Evolutionary conservation across 1,140 invertebrate species (phyloP), one percentile per base, ranked within the genome.

Genomic region (Drosophila tropicalis): DNA sequence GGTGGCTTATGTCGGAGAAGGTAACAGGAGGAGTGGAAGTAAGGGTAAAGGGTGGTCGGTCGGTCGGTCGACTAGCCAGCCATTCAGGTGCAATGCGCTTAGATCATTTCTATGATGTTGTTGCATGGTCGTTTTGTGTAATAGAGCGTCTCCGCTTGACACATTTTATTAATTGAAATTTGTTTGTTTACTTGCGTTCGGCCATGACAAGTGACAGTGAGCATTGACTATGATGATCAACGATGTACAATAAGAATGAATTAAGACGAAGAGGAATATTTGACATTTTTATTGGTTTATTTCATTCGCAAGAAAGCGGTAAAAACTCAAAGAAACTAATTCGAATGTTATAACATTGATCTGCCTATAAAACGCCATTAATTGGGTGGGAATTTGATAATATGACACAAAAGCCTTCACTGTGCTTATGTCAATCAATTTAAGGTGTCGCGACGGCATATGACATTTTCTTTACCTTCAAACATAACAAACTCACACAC

Each of bases 161-260:
- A 83, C 84, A 87, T 74, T 86, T 86, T 83, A 89, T 86, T 80
- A 89, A 89, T 89, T 89, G 76, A 87, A 89, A 87, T 87, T 87
- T 83, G 80, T 83, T 89, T 87, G 80, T 77, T 89, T 73, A 70
- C 76, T 68, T 36, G 69, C 62, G 12, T 5, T 60, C 39, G 62
- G 40, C 41, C 41, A 25, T 40, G 61, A 58, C 60, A 57, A 36
- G 39, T 41, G 60, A 67, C 75, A 51, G 66, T 22, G 17, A 57
- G 55, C 66, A 62, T 29, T 77, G 55, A 2, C 40, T 70, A 77
- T 9, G 58, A 12, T 41, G 67, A 44, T n/a, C 17, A n/a, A 67
- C 74, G 72, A 51, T 67, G 68, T 68, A 58, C 61, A 39, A 39
- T 39, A 13, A 13, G n/a, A 4, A 3, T 12, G 36, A 29, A 29